A percentile compares a stretch with the other conserved stretches of the same genome.
phyloP scores from a whole-genome alignment of 2,888 invertebrate species.

The Eurytoma adleriae region DNA sequence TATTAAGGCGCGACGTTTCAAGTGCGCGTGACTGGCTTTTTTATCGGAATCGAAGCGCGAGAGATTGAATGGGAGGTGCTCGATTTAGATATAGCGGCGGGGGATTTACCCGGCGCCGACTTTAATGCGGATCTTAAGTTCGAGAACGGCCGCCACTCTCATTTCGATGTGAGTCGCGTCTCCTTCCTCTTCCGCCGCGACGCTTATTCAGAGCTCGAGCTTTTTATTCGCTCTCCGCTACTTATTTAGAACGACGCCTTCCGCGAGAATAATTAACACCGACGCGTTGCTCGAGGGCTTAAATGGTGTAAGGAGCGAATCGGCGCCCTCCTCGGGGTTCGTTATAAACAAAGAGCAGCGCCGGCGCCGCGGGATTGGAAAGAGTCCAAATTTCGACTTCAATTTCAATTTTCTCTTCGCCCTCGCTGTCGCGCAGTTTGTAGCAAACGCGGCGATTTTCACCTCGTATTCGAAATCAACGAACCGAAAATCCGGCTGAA shows the following conservation, averaged over 20 bases:
- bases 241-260: neutral
- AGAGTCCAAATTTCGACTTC: slow-evolving; percentile 32
- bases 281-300: too few species aligned
- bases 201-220: too few species aligned
- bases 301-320: neutral
- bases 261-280: too few species aligned
- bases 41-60: slow-evolving; percentile 32
- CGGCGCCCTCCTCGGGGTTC: neutral
- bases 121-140: slow-evolving; percentile 35
- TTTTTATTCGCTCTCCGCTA: too few species aligned
- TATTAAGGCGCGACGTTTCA: slow-evolving; percentile 46
- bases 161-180: neutral
- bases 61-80: slow-evolving; percentile 15
- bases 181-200: too few species aligned
- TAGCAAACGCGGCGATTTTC: slow-evolving; percentile 22
- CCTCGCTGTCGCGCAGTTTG: neutral
- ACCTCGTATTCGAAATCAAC: slow-evolving; percentile 27
- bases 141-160: neutral
- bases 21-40: slow-evolving; percentile 43
- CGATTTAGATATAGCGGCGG: slow-evolving; percentile 26
- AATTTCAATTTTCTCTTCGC: neutral
- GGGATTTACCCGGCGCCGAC: slow-evolving; percentile 2
- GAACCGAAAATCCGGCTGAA: slow-evolving; percentile 20
- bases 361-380: slow-evolving; percentile 3
- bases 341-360: neutral